Base-by-base conservation (phyloP, 2,888 invertebrate genomes). In the Rhagonycha lutea region DNA sequence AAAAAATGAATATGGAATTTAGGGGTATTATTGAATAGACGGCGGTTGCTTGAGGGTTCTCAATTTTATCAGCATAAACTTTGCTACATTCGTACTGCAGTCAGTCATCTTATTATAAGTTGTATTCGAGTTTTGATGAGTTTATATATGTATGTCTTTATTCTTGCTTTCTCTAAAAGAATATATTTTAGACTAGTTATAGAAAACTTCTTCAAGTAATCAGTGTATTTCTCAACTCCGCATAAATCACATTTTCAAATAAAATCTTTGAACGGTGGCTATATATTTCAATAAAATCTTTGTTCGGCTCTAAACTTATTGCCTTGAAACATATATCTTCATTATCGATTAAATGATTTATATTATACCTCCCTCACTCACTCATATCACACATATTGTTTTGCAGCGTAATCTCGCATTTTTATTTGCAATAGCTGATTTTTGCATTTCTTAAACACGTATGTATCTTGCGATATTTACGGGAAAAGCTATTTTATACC, bases 1-100 rank as follows among this genome's bases (percentile, higher is more conserved):
- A 80, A 81, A 78, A 79, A 79, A 80, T 81, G 81, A 81, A 81
- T 80, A 79, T 79, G 81, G 80, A 81, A 81, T 80, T 81, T 78
- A 73, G 76, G 78, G 78, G 79, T 80, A 79, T 81, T 81, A 81
- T 81, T 81, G 79, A 81, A 81, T 81, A 78, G 79, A 79, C 73
- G 73, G 75, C 75, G 73, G 74, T 69, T 71, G 72, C 75, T 73
- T 69, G 63, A 69, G 74, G 77, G 28, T 32, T 74, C 72, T 69
- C 72, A 69, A 72, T 74, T 77, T 77, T 77, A 77, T 77, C 77
- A 74, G 73, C 74, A 68, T 74, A 77, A 77, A 78, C 72, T 77
- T 75, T 74, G 75, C 72, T 62, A 75, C 75, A 73, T 68, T 71
- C 75, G 70, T 74, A 78, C 75, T 75, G 74, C 74, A 76, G 74